Evolutionary conservation across 1,140 invertebrate genomes (phyloP), one percentile per base, ranked within the genome.

Genomic region (Stenopsyche tienmushanensis): DNA sequence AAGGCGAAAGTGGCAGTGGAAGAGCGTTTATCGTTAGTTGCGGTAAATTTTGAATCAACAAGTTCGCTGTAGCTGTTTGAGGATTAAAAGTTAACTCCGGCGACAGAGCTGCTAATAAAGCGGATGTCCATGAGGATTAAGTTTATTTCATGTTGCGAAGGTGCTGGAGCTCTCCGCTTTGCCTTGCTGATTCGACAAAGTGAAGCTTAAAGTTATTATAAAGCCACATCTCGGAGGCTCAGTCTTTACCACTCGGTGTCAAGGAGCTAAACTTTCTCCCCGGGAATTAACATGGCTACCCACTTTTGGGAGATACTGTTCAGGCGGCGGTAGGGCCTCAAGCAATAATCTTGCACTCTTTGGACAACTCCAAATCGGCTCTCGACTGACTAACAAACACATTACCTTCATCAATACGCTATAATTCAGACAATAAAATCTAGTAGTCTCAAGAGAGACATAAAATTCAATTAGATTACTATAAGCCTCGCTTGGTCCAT

Each of bases 151-250:
- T 50, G 54, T 64, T 57, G 63, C 47, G 53, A 53, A 63, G 62
- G 49, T 52, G 49, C 39, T 42, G 55, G 55, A 41, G 25, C 29
- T 25, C 29, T 8, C 23, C 42, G 34, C 24, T 44, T 15, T 29
- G 23, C 29, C 26, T 58, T 59, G 64, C 64, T 65, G 64, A 65
- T 50, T 58, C 64, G 64, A 59, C 64, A 63, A 41, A 65, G 64
- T 65, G 64, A 9, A 45, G 64, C 54, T 65, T 65, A 58, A 65
- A 59, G 64, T 65, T 65, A 59, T 58, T 57, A 57, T 53, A 29
- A 47, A 55, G 53, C 62, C 39, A 10, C 52, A 47, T 21, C 52
- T 18, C 45, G 17, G 9, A 42, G 9, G 21, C 25, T 45, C 21
- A n/a, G n/a, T n/a, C n/a, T n/a, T n/a, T n/a, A n/a, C n/a, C n/a